Conservation (phyloP, 1,140 invertebrate genomes). For the Aphidius gifuensis region DNA sequence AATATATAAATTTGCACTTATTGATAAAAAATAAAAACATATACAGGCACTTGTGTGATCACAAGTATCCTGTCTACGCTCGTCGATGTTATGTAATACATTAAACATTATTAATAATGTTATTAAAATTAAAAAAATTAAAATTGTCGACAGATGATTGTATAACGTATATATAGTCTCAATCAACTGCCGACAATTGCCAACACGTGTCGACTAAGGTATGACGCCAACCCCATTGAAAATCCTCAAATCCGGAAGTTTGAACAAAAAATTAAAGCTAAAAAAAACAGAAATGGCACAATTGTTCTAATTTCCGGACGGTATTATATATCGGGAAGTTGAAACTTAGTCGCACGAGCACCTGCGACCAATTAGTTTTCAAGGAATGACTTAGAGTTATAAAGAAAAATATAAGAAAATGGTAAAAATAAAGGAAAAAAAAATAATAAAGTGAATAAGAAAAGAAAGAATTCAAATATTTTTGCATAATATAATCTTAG, state of each 20-base stretch:
- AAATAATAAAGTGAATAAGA: constrained; percentile 16
- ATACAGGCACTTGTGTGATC: background rate
- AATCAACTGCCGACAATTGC: constrained; percentile 2
- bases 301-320: constrained; percentile 12
- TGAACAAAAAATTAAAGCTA: constrained; percentile 2
- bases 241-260: background rate
- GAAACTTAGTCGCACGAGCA: constrained; percentile 23
- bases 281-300: background rate
- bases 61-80: constrained; percentile 17
- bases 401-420: constrained; percentile 17
- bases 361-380: constrained; percentile 33
- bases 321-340: constrained; percentile 3
- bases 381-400: constrained; percentile 23
- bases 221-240: background rate
- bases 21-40: background rate
- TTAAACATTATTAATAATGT: background rate
- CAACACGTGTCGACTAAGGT: constrained; percentile 17
- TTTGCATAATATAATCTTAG: constrained; percentile 41
- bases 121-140: background rate
- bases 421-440: constrained; percentile 13
- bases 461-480: constrained; percentile 43
- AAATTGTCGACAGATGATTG: constrained; percentile 6
- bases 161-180: background rate
- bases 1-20: constrained; percentile 12
- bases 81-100: constrained; percentile 12